Evolutionary conservation across 2,888 invertebrate species (phyloP), one percentile per base, ranked within the genome.

Genomic region (Epirrhoe tristata): DNA sequence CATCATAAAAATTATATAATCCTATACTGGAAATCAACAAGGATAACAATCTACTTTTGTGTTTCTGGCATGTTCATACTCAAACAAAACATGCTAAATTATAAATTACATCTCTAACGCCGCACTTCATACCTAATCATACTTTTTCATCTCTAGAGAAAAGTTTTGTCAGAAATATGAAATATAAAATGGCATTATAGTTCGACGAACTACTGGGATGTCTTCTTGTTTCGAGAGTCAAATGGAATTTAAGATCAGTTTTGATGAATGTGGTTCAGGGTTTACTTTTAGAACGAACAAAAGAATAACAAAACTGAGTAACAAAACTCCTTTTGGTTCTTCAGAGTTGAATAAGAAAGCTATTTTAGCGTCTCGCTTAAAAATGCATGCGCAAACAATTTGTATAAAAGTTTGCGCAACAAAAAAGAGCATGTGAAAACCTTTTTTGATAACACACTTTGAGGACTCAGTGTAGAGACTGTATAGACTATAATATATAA

Each of bases 91-190:
- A 43, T 39, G 36, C 3, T 3, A 7, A 39, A 12, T 12, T 43
- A 43, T 43, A 43, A 43, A 12, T 48, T 53, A 43, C 6, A 54
- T 65, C 51, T 50, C 1, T 17, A 1, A 43, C 43, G 57, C 39
- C 24, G 34, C 53, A 63, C 66, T 76, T 75, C 63, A 46, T 64
- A 79, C 78, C 76, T 78, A 79, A 80, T 79, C 79, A 78, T 77
- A 79, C 76, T 77, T 77, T 75, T 74, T 74, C 73, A 74, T 79
- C 77, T 71, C 73, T 7, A 36, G 57, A 66, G 56, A 61, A 69
- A 76, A 73, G 67, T 77, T 77, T 71, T 63, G 60, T 56, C 67
- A 67, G 73, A 72, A 71, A 78, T 68, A 73, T 73, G 69, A 66
- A 73, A 66, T 75, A 78, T 73, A 77, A 74, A 75, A 70, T 31